Conservation (phyloP, 2,888 invertebrate genomes). For the Steinernema scapterisci region DNA sequence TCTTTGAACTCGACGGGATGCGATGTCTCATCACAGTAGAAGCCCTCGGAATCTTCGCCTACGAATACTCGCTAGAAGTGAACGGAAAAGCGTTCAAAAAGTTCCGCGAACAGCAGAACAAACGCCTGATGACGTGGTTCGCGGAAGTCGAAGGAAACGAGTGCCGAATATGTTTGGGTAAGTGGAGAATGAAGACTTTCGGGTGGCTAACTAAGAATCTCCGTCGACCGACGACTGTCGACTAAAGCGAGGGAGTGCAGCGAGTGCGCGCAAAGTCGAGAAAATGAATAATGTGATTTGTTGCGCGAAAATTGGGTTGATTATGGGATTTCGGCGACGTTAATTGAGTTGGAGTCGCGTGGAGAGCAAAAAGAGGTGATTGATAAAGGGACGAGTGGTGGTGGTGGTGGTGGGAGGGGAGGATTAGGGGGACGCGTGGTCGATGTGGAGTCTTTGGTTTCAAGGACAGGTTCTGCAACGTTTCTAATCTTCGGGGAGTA, state of each 20-base stretch:
- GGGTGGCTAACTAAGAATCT: too few relatives aligned
- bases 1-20: constrained; percentile 74
- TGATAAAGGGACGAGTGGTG: too few relatives aligned
- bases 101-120: constrained; percentile 81
- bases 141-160: constrained; percentile 69
- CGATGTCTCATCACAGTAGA: constrained; percentile 72
- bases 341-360: constrained; percentile 2
- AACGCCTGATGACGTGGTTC: constrained; percentile 75
- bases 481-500: too few relatives aligned
- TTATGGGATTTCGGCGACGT: constrained; percentile 20
- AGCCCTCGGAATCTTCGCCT: constrained; percentile 77
- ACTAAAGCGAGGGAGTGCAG: not conserved
- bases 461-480: too few relatives aligned
- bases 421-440: too few relatives aligned
- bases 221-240: too few relatives aligned
- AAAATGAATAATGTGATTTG: constrained; percentile 31
- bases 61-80: constrained; percentile 81
- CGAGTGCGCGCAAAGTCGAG: not conserved
- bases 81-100: constrained; percentile 82
- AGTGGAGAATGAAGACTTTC: constrained; percentile 52
- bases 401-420: too few relatives aligned
- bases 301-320: constrained; percentile 26
- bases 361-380: too few relatives aligned
- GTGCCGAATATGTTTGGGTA: constrained; percentile 78
- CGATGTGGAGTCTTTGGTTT: too few relatives aligned